Evolutionary conservation across 1,140 invertebrate genomes (phyloP), one percentile per base, ranked within the genome.

Genomic region (Hesperophylax magnus): DNA sequence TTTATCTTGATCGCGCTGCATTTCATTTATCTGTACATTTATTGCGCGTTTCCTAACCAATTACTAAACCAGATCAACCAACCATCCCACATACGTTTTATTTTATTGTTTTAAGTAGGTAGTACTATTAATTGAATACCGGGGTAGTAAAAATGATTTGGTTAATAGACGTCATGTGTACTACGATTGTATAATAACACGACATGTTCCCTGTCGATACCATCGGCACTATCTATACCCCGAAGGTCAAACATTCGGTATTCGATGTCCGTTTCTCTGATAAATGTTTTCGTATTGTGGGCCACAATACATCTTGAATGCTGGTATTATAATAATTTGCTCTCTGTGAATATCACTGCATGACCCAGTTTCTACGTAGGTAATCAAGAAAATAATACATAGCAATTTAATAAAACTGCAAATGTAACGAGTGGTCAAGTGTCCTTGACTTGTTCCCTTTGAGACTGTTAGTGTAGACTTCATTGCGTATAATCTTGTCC

Each of bases 301-400:
- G 2, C 11, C 20, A 56, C 54, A 39, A 20, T 22, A 60, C n/a
- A n/a, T 18, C 8, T 60, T 20, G 18, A 60, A 20, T 60, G 18
- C 11, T 60, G 18, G 22, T 60, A 60, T 22, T 22, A 60, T 60
- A 60, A 39, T 39, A 39, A 39, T 39, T 39, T 39, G 34, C 34
- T 39, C 22, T 60, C 56, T 20, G 17, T 60, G 56, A 60, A 60
- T 60, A 60, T 20, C 56, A 60, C 22, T 24, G 61, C 20, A 34
- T 65, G 61, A 65, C 61, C 61, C 17, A 65, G 61, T 24, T 65
- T 17, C 61, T 24, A 15, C 61, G 17, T 27, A 65, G 17, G 20
- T 65, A 65, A 65, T 65, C 61, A 65, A 27, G 17, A 27, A 60
- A 65, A 65, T 20, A 65, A 65, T 39, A 39, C 34, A 39, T 65